Evolutionary conservation across 2,888 invertebrate genomes (phyloP).

Genomic region (Idaea straminata): DNA sequence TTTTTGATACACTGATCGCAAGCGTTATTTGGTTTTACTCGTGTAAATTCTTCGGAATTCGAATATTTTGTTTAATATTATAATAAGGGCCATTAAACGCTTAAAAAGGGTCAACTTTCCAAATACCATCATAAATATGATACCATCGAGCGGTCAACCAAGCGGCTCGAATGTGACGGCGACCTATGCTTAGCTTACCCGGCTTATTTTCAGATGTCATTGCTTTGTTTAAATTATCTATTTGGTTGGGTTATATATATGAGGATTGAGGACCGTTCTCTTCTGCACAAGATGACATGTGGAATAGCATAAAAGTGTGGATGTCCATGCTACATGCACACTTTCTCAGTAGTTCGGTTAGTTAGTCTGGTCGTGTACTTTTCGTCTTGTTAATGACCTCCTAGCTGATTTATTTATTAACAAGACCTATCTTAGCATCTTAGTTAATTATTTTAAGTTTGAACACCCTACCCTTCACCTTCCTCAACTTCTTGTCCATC

Average conservation of each 20-base stretch:
- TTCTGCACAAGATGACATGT: conserved; percentile 62
- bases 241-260: conserved; percentile 13
- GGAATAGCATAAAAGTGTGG: conserved; percentile 61
- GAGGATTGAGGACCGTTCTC: conserved; percentile 47
- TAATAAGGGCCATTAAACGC: background rate
- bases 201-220: background rate
- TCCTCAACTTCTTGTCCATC: no score
- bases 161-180: conserved; percentile 2
- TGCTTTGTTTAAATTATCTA: background rate
- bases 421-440: no score
- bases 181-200: background rate
- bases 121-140: conserved; percentile 7
- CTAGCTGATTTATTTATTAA: no score
- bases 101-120: conserved; percentile 7
- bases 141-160: conserved; percentile 1
- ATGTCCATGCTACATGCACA: background rate
- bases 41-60: no score
- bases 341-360: no score
- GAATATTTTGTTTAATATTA: background rate
- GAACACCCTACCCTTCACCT: no score
- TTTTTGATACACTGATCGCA: background rate
- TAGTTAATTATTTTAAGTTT: no score
- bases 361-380: no score
- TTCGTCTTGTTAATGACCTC: no score
- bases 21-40: no score